Base-by-base conservation (phyloP, 2,888 invertebrate species). In the Megaustenia siamemsis region DNA sequence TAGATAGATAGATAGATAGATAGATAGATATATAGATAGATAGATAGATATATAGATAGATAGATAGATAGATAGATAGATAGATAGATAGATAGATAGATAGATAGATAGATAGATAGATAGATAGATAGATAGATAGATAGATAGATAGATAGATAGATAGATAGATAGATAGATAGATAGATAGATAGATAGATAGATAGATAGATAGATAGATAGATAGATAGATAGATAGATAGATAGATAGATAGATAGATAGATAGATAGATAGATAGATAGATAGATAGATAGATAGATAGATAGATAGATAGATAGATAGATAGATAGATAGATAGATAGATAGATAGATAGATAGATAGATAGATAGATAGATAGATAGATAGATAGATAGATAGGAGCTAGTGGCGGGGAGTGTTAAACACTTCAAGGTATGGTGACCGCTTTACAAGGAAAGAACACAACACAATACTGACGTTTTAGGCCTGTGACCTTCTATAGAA, bases 1-100 rank as follows among this genome's bases (percentile, higher is more conserved):
- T 56, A 56, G 56, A 56, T 56, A 56, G 56, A 56, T 56, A 56
- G 56, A 56, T 56, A 56, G 56, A 56, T 56, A 56, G n/a, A n/a
- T n/a, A n/a, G n/a, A n/a, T n/a, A n/a, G n/a, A n/a, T n/a, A n/a
- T n/a, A n/a, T n/a, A n/a, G n/a, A n/a, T n/a, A n/a, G n/a, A n/a
- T n/a, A n/a, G n/a, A n/a, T n/a, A n/a, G n/a, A n/a, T n/a, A n/a
- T n/a, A n/a, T n/a, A n/a, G n/a, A n/a, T n/a, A n/a, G n/a, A n/a
- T n/a, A n/a, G n/a, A n/a, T n/a, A n/a, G 56, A 56, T 56, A 56
- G 56, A 56, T 56, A 56, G 56, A 56, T 56, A 56, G 56, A 56
- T 56, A 56, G 56, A 56, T 56, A 56, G 56, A 56, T 56, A 56
- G 56, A 56, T 56, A 56, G 56, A 56, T 56, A 56, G 56, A 56